Evolutionary conservation across 1,140 invertebrate species (phyloP).

Genomic region (Drosophila nasuta): DNA sequence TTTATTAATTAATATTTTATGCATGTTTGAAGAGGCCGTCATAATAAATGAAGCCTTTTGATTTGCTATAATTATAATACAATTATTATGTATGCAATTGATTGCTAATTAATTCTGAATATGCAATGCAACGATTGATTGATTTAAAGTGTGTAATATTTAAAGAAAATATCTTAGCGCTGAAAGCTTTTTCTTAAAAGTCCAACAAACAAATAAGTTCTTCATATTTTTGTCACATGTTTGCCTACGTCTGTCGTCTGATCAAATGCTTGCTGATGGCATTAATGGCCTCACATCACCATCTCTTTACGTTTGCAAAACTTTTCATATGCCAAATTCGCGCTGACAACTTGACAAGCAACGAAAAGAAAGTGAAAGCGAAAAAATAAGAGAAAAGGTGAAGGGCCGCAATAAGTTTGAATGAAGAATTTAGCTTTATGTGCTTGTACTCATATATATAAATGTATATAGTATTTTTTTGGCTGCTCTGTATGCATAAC

Average conservation of each 20-base stretch:
- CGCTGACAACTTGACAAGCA: constrained; percentile 48
- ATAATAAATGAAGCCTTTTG: constrained; percentile 12
- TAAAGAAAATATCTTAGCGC: too few species aligned
- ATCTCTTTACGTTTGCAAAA: constrained; percentile 7
- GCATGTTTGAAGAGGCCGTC: constrained; percentile 11
- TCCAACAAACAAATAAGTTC: too few species aligned
- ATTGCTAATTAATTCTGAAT: neutral
- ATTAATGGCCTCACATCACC: constrained; percentile 18
- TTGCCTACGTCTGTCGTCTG: neutral
- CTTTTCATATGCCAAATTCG: constrained; percentile 43
- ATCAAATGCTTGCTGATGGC: constrained; percentile 15
- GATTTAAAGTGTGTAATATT: too few species aligned
- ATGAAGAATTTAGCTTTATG: constrained; percentile 27
- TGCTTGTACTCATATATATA: neutral
- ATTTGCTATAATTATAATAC: constrained; percentile 1
- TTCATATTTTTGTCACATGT: neutral
- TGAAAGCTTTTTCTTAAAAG: too few species aligned
- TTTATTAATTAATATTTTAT: constrained; percentile 65
- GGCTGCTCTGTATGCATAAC: constrained; percentile 48
- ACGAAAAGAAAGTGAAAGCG: neutral
- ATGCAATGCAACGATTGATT: too few species aligned
- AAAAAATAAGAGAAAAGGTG: constrained; percentile 11
- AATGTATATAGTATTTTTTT: neutral
- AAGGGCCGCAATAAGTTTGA: constrained; percentile 14
- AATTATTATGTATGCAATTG: constrained; percentile 5